Evolutionary conservation across 2,113 vertebrate species (phyloP).

Genomic region (Antechinus flavipes): DNA sequence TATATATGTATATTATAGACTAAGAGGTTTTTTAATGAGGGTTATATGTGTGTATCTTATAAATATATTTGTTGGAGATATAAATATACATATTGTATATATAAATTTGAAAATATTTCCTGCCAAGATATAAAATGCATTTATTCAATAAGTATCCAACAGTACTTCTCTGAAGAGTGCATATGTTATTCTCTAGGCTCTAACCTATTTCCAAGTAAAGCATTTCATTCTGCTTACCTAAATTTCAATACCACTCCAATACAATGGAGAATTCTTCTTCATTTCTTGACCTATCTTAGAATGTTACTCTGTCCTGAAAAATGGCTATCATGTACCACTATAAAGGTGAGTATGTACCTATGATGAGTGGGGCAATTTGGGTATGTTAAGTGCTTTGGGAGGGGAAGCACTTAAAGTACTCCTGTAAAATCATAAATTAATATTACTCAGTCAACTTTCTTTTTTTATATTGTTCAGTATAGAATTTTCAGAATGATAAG

Average conservation of each 20-base stretch:
- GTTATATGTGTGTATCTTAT: not conserved
- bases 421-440: slow-evolving; percentile 47
- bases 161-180: not conserved
- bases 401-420: slow-evolving; percentile 28
- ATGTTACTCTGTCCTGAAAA: slow-evolving; percentile 50
- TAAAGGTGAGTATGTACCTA: slow-evolving; percentile 51
- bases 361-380: slow-evolving; percentile 73
- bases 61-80: not conserved
- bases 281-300: slow-evolving; percentile 47
- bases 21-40: not conserved
- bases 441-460: slow-evolving; percentile 62
- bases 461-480: slow-evolving; percentile 40
- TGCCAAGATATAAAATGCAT: not conserved
- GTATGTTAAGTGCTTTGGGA: slow-evolving; percentile 67
- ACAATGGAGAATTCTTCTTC: slow-evolving; percentile 59
- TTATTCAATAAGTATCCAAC: slow-evolving; percentile 14
- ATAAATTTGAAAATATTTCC: slow-evolving; percentile 1
- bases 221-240: slow-evolving; percentile 54
- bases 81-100: not conserved
- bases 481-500: slow-evolving; percentile 62
- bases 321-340: slow-evolving; percentile 19
- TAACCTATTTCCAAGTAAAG: slow-evolving; percentile 55
- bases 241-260: slow-evolving; percentile 26
- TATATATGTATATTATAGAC: not conserved
- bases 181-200: slow-evolving; percentile 44